Evolutionary conservation across 2,888 invertebrate species (phyloP), one percentile per base, ranked within the genome.

Genomic region (Nymphalis urticae): DNA sequence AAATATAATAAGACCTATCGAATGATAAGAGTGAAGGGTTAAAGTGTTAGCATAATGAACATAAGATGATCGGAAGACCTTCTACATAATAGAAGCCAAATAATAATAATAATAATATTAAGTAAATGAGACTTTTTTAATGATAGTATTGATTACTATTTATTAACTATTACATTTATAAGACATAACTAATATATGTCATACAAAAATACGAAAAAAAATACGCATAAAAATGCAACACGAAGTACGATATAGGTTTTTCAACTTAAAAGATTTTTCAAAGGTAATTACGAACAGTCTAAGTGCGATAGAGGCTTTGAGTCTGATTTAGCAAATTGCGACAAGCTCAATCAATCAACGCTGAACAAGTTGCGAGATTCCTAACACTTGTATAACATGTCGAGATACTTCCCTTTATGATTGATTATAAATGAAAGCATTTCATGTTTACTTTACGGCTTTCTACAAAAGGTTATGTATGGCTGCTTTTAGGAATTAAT

Each of bases 291-390:
- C 54, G 17, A 54, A 54, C 27, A 56, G 27, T 2, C 54, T 27
- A 56, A 56, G 27, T 13, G 21, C 53, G 16, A 21, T 13, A 56
- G 54, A 56, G 17, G 54, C 54, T 50, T 59, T 32, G 51, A 24
- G 59, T 51, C 58, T 21, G 60, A 66, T 51, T 60, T 66, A 42
- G 53, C 53, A 66, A 60, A 53, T 60, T 66, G 65, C 59, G 60
- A 60, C 54, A 56, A 17, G 47, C 21, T 24, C 65, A 66, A 66
- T 66, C 60, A 66, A 60, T 66, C 60, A 66, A 42, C 51, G 42
- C 13, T n/a, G 60, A 60, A 66, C 60, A 53, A 66, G 60, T 53
- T 53, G 19, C 65, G 60, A 53, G 53, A 53, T 47, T 59, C 60
- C 47, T 47, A 60, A 53, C 65, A 60, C 53, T 66, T 59, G 19